These are phyloP conservation scores for Carapus acus DNA, from an alignment of 2,797 vertebrate species.

Conservation along the genomic window DNA sequence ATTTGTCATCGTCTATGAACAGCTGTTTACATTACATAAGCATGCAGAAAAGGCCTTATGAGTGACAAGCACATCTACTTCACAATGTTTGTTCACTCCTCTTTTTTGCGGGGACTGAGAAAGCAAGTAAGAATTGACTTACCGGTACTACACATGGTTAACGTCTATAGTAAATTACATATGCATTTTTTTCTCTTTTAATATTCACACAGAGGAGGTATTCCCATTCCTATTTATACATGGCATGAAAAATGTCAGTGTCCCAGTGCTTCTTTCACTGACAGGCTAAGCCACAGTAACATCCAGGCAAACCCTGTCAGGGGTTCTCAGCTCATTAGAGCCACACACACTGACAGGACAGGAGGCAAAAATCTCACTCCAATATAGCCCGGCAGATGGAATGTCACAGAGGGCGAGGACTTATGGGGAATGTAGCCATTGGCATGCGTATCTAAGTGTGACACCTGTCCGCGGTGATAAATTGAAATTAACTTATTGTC, in stretches of 20 bases:
- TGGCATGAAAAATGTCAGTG: conserved; percentile 20
- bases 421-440: conserved; percentile 35
- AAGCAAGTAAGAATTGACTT: too few species aligned
- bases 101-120: too few species aligned
- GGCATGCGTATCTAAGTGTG: conserved; percentile 40
- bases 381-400: conserved; percentile 65
- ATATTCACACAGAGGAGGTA: conserved; percentile 15
- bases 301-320: conserved; percentile 51
- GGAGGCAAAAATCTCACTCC: conserved; percentile 64
- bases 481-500: conserved; percentile 32
- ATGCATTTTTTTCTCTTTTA: too few species aligned
- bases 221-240: conserved; percentile 22
- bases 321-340: conserved; percentile 64
- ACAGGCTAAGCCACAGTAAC: conserved; percentile 42
- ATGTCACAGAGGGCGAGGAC: conserved; percentile 48
- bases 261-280: conserved; percentile 39
- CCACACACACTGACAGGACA: conserved; percentile 48
- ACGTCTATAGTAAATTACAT: too few species aligned
- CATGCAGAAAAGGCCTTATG: too few species aligned
- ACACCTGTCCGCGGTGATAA: conserved; percentile 35
- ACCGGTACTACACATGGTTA: too few species aligned
- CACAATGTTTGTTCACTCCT: too few species aligned
- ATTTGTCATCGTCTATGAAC: too few species aligned
- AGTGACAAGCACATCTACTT: too few species aligned
- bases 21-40: too few species aligned